Conservation (phyloP, 2,888 invertebrate species). For the Synergus itoensis region DNA sequence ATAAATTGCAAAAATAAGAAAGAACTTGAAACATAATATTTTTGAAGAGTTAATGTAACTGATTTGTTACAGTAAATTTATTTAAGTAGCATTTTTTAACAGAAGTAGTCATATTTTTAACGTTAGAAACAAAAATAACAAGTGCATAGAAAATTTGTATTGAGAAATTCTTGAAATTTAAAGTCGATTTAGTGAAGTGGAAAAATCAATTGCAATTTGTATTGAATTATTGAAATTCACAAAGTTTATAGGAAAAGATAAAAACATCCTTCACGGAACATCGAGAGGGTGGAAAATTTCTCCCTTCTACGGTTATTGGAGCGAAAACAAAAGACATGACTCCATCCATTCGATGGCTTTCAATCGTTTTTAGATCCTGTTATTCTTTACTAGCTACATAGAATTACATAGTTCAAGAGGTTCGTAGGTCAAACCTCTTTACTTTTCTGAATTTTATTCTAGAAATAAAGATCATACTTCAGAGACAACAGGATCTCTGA, state of each 20-base stretch:
- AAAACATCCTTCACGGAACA: slow-evolving; percentile 20
- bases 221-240: slow-evolving; percentile 20
- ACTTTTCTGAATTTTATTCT: slow-evolving; percentile 16
- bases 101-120: not conserved
- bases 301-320: slow-evolving; percentile 23
- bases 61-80: not conserved
- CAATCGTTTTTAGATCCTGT: slow-evolving; percentile 33
- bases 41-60: not conserved
- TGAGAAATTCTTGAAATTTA: not conserved
- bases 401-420: slow-evolving; percentile 19
- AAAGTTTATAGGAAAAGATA: not conserved
- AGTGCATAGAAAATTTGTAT: not conserved
- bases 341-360: slow-evolving; percentile 21
- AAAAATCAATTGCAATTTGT: not conserved
- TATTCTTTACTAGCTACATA: slow-evolving; percentile 26
- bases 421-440: slow-evolving; percentile 12
- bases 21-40: not conserved
- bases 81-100: not conserved
- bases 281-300: slow-evolving; percentile 12
- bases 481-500: not conserved
- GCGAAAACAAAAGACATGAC: slow-evolving; percentile 38
- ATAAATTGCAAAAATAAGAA: not conserved
- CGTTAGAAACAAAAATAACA: not conserved
- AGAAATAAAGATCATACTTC: not conserved
- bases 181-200: too few species aligned